phyloP scores from a whole-genome alignment of 2,888 invertebrate species.

The Anoncus sp. region DNA sequence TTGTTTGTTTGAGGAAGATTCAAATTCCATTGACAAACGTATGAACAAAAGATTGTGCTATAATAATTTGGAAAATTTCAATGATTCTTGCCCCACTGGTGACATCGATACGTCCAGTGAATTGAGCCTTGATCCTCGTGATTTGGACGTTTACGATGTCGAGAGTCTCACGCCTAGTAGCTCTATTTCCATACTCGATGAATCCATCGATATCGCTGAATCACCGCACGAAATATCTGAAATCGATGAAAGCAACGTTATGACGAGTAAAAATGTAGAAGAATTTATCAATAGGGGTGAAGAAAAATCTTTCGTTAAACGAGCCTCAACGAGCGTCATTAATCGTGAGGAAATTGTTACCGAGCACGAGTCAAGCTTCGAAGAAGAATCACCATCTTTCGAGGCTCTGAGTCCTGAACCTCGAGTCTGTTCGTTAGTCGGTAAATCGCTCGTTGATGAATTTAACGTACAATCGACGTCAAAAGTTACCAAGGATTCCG shows the following conservation, averaged over 20 bases:
- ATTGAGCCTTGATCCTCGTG: slow-evolving; percentile 41
- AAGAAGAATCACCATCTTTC: slow-evolving; percentile 45
- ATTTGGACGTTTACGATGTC: slow-evolving; percentile 61
- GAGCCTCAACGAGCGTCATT: background rate
- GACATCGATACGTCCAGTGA: slow-evolving; percentile 26
- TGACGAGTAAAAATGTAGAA: too few species aligned
- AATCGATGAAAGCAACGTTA: background rate
- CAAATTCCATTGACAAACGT: slow-evolving; percentile 53
- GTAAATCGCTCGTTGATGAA: slow-evolving; percentile 12
- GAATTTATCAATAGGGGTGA: background rate
- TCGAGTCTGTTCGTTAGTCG: background rate
- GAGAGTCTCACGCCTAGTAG: slow-evolving; percentile 55
- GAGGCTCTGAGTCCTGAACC: slow-evolving; percentile 50
- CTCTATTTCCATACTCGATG: background rate
- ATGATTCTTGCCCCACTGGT: background rate
- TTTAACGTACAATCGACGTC: slow-evolving; percentile 21
- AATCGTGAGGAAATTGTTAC: background rate
- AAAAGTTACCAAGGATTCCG: background rate
- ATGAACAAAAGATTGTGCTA: slow-evolving; percentile 21
- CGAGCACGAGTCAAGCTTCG: slow-evolving; percentile 23
- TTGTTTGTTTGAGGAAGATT: slow-evolving; percentile 68
- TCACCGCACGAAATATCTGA: slow-evolving; percentile 11
- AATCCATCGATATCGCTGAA: slow-evolving; percentile 8
- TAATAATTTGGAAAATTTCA: background rate
- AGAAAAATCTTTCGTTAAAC: background rate